These are phyloP conservation scores for Crossaster papposus DNA, from an alignment of 53 echinoderm and acorn worm genomes.

Conservation along the genomic window DNA sequence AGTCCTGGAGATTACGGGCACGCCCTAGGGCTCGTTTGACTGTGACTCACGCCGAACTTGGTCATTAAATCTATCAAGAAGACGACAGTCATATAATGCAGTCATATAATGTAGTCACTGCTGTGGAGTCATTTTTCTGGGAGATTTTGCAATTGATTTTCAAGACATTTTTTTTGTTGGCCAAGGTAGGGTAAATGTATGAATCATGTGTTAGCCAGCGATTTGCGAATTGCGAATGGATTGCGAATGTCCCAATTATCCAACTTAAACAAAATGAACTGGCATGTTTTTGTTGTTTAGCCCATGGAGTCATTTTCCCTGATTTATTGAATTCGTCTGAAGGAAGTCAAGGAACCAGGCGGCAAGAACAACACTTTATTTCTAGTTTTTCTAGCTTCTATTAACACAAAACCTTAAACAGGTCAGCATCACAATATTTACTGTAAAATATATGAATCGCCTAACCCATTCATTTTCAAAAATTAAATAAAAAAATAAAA, in stretches of 20 bases:
- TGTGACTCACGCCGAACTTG: slow-evolving; percentile 18
- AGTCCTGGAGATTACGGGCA: slow-evolving; percentile 6
- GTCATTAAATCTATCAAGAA: slow-evolving; percentile 35
- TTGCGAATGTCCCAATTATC: no score
- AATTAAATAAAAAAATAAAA: no score
- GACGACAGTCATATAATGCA: no score
- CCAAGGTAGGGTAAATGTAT: not conserved
- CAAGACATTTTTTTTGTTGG: not conserved
- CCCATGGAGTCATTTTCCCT: not conserved
- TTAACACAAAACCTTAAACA: no score
- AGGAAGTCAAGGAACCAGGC: no score
- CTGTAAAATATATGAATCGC: no score
- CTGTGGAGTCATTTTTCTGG: not conserved
- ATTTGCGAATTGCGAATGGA: not conserved
- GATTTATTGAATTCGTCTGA: no score
- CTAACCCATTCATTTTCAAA: no score
- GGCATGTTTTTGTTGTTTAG: not conserved
- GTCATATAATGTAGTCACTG: not conserved
- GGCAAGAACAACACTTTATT: no score
- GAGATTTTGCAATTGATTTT: not conserved
- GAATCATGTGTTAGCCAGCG: not conserved
- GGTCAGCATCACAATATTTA: no score
- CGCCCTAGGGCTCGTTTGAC: not conserved
- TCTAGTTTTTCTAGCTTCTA: no score
- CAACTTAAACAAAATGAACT: not conserved